Percentiles rank a stretch among this genome's conserved stretches.
phyloP scores from a whole-genome alignment of 2,888 invertebrate genomes.

The Pristionchus mayeri region DNA sequence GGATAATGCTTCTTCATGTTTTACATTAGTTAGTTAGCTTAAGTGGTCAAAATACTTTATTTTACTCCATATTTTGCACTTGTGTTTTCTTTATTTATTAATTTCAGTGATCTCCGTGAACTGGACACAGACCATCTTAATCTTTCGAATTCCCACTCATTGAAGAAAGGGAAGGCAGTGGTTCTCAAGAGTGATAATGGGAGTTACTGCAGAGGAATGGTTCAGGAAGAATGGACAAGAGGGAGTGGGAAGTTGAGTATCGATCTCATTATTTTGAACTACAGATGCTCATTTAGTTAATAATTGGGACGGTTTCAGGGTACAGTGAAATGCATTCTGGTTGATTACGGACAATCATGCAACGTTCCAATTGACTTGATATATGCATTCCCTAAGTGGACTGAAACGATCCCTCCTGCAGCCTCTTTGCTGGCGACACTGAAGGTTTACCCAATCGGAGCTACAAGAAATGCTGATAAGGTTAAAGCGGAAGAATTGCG shows the following conservation, averaged over 20 bases:
- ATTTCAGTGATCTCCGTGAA: neutral
- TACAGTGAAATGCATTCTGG: neutral
- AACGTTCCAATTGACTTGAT: neutral
- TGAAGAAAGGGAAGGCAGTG: neutral
- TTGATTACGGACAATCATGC: neutral
- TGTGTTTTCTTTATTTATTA: no score
- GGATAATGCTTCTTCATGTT: no score
- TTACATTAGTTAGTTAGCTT: no score
- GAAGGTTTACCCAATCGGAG: neutral
- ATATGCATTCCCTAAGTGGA: neutral
- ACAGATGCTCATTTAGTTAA: no score
- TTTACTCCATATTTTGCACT: no score
- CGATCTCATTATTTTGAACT: no score
- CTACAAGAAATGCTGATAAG: neutral
- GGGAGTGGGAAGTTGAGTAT: neutral
- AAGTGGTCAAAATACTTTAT: no score
- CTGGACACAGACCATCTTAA: neutral
- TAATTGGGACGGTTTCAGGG: neutral
- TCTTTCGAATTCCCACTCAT: neutral
- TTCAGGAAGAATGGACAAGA: slow-evolving; percentile 4
- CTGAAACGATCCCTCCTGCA: neutral
- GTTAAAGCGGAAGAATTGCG: neutral
- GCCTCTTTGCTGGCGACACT: neutral
- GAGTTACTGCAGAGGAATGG: neutral
- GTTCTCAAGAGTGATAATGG: neutral